These are phyloP conservation scores for Harpegnathos saltator DNA, from an alignment of 1,140 invertebrate species.

Conservation along the genomic window DNA sequence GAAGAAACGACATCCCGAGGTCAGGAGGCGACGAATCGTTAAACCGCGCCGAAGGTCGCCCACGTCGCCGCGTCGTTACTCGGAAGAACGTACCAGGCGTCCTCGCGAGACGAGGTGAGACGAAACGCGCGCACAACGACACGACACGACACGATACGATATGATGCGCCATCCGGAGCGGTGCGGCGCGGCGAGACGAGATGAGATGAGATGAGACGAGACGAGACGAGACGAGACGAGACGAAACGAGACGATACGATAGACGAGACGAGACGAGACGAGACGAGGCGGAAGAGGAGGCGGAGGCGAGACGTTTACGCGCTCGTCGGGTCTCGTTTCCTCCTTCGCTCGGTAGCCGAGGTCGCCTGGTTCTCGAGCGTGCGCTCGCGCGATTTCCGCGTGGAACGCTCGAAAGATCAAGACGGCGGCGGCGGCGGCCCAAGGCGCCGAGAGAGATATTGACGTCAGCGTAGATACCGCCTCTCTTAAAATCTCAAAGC, in stretches of 20 bases:
- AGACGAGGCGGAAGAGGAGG: no score
- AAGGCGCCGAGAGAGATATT: conserved; percentile 47
- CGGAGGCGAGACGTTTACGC: conserved; percentile 27
- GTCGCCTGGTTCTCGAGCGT: conserved; percentile 72
- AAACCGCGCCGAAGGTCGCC: conserved; percentile 39
- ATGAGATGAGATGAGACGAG: background rate
- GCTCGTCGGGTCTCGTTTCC: conserved; percentile 55
- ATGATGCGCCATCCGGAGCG: no score
- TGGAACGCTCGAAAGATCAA: conserved; percentile 59
- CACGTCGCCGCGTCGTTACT: conserved; percentile 1
- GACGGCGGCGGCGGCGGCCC: conserved; percentile 42
- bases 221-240: background rate
- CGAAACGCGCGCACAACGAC: background rate
- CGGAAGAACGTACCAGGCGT: conserved; percentile 66
- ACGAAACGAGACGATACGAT: background rate
- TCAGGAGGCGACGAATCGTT: conserved; percentile 53
- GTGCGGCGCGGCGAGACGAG: background rate
- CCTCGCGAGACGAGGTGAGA: conserved; percentile 58
- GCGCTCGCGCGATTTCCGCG: conserved; percentile 67
- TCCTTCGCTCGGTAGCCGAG: conserved; percentile 61
- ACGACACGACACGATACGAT: background rate
- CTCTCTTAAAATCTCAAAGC: conserved; percentile 14
- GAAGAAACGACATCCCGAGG: conserved; percentile 44
- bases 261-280: background rate
- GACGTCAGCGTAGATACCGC: conserved; percentile 55